These are phyloP conservation scores for Acanthaster planci DNA, from an alignment of 35 echinoderm and acorn worm genomes.

Conservation along the genomic window DNA sequence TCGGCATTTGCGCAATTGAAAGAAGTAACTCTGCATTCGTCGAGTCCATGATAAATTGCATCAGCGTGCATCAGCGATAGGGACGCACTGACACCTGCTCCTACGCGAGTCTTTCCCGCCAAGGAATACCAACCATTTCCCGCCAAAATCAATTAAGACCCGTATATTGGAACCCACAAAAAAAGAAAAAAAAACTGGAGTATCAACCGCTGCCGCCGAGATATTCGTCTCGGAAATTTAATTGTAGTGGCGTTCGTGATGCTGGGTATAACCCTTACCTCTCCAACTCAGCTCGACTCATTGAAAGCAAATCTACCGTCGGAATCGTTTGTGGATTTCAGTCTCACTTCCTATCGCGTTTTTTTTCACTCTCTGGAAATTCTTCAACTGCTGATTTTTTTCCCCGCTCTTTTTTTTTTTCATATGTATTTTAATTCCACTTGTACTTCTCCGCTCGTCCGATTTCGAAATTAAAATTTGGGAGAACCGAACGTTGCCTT, in stretches of 20 bases:
- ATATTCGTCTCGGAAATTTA: neutral
- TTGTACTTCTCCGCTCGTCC: neutral
- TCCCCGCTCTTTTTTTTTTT: neutral
- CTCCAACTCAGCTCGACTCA: too few species aligned
- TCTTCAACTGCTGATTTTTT: neutral
- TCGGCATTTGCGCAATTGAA: too few species aligned
- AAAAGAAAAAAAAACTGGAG: too few species aligned
- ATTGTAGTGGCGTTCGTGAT: constrained; percentile 5
- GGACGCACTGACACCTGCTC: too few species aligned
- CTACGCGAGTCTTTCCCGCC: too few species aligned
- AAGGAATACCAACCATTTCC: neutral
- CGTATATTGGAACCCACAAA: too few species aligned
- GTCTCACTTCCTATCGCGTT: neutral
- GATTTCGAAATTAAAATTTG: neutral
- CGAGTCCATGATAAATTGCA: too few species aligned
- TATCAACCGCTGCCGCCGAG: neutral
- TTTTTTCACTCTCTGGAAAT: neutral
- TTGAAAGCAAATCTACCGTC: too few species aligned
- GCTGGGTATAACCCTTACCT: neutral
- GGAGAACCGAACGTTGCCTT: neutral
- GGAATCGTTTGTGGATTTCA: neutral
- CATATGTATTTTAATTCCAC: neutral
- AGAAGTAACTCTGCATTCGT: too few species aligned
- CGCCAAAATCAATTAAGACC: constrained; percentile 11
- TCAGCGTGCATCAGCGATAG: too few species aligned